Base-by-base conservation (phyloP, 2,797 vertebrate species). In the Gila robusta region DNA sequence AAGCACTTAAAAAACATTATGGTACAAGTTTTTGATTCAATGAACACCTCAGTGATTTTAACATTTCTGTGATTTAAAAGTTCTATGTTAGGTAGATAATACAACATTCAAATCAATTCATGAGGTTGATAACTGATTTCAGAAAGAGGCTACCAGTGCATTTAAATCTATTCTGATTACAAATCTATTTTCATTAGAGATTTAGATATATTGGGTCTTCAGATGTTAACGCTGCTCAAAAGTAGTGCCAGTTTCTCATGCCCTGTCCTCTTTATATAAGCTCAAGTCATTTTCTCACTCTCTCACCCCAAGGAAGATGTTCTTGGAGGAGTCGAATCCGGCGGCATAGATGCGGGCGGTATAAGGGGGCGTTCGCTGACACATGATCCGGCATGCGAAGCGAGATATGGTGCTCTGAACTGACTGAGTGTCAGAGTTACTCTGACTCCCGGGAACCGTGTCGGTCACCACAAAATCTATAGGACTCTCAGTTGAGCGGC, bases 391-490 rank as follows among this genome's bases (percentile, higher is more conserved):
- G 93, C 98, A 99, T 91, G 98, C 98, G 81, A 99, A 99, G 92
- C 98, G 96, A 21, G 98, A 99, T 93, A 99, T 99, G 90, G 98
- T 99, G 94, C 98, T 99, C 93, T 99, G 98, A 59, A 98, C 97
- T 5, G 98, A 97, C 95, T 99, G 98, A 0, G 98, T 97, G 92
- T 99, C 98, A 0, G 96, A 95, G 88, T 98, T 98, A 86, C 97
- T 98, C 93, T 98, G 98, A 93, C 98, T 98, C 89, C 98, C 98
- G 6, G 97, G 97, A 92, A 98, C 96, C 0, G 98, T 99, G 93
- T 99, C 98, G n/a, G 98, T 99, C 94, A 99, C 98, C 10, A 99
- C 98, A n/a, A 98, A 99, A 94, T 99, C 98, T 89, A 99, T 99
- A 12, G 98, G 98, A 90, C 97, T 98, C 94, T 99, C 98, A 0